Percentiles rank a stretch among this genome's conserved stretches.
phyloP scores from a whole-genome alignment of 2,797 vertebrate species.

The Borostomias antarcticus region DNA sequence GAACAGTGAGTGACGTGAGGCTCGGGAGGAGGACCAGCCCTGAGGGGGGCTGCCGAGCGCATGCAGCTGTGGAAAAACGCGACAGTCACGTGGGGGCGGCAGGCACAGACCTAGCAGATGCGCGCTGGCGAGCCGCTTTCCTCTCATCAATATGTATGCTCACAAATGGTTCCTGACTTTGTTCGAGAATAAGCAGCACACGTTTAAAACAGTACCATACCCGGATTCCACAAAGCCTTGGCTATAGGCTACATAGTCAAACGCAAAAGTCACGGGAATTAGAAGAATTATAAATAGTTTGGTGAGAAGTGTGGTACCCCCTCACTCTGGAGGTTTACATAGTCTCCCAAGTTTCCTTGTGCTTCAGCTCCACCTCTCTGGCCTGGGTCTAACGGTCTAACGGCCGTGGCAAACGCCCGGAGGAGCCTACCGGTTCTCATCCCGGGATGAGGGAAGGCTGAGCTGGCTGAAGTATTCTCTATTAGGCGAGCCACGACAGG shows the following conservation, averaged over 20 bases:
- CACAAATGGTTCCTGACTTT: not conserved
- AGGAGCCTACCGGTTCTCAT: not conserved
- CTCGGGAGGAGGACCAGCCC: not conserved
- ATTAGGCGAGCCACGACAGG: not conserved
- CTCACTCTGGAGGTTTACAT: not conserved
- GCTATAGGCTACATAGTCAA: not conserved
- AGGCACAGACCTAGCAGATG: not conserved
- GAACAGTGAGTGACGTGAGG: not conserved
- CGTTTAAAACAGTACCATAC: not conserved
- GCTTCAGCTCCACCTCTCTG: no score
- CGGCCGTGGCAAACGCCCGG: no score
- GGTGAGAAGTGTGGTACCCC: not conserved
- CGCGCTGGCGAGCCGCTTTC: not conserved
- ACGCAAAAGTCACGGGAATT: not conserved
- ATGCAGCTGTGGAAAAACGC: constrained; percentile 8
- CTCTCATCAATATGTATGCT: constrained; percentile 2
- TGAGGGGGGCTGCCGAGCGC: not conserved
- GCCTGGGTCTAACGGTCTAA: not conserved
- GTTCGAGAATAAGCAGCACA: not conserved
- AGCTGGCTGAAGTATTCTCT: not conserved
- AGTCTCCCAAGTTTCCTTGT: not conserved
- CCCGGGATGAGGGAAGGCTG: not conserved
- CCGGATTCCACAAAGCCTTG: not conserved
- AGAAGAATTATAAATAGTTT: no score
- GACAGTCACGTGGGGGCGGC: constrained; percentile 1